phyloP scores from a whole-genome alignment of 2,888 invertebrate genomes.

The Pandemis heparana region DNA sequence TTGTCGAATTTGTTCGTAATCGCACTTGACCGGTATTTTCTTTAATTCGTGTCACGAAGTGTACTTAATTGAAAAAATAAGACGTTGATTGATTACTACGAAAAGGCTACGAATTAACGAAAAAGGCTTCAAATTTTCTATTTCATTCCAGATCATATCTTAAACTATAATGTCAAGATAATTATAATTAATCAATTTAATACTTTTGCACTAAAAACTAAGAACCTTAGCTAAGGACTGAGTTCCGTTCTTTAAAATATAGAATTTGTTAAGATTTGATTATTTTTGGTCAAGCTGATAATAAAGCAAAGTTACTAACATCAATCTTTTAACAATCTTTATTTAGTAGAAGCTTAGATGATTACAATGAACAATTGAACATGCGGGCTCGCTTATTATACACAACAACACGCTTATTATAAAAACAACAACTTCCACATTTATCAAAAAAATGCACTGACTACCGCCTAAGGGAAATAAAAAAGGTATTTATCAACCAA shows the following conservation, averaged over 20 bases:
- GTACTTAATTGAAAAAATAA: slow-evolving; percentile 1
- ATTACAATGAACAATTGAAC: too few species aligned
- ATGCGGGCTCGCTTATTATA: too few species aligned
- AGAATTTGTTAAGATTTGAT: not conserved
- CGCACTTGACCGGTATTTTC: not conserved
- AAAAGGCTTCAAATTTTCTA: not conserved
- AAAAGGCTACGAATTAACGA: not conserved
- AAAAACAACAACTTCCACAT: too few species aligned
- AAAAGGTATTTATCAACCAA: too few species aligned
- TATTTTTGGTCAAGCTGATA: too few species aligned
- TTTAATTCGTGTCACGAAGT: not conserved
- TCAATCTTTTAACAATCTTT: too few species aligned
- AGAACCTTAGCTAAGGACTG: not conserved
- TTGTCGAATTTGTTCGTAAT: too few species aligned
- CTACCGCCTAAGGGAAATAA: too few species aligned
- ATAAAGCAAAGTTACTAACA: too few species aligned
- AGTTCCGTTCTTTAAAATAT: not conserved
- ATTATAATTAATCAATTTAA: slow-evolving; percentile 3
- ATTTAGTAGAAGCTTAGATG: too few species aligned
- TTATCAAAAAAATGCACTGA: too few species aligned
- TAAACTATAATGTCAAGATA: not conserved
- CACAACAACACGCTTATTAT: too few species aligned
- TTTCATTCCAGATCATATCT: not conserved
- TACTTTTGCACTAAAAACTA: slow-evolving; percentile 1
- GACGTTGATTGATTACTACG: not conserved